Evolutionary conservation across 2,888 invertebrate genomes (phyloP).

Genomic region (Philaethria dido): DNA sequence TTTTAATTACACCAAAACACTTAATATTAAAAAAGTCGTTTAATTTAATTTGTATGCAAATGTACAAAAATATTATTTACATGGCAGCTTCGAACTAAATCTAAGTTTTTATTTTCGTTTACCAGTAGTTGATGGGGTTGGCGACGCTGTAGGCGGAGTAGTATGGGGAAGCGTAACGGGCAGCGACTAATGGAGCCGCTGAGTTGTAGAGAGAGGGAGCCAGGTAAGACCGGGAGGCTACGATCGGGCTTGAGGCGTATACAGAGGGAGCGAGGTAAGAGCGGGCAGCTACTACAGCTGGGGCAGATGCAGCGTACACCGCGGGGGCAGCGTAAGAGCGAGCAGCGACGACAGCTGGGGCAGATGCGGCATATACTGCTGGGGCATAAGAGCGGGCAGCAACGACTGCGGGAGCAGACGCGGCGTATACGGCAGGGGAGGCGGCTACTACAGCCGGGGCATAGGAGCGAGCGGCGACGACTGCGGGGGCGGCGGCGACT

Average conservation of each 20-base stretch:
- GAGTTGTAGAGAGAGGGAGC: conserved; percentile 44
- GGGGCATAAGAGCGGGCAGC: conserved; percentile 49
- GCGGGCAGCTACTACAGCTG: conserved; percentile 45
- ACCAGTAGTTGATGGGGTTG: conserved; percentile 41
- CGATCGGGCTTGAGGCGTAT: conserved; percentile 35
- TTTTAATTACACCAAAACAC: conserved; percentile 15
- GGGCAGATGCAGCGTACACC: conserved; percentile 43
- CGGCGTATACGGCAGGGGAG: conserved; percentile 40
- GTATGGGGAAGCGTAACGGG: conserved; percentile 35
- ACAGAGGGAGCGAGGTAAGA: conserved; percentile 46
- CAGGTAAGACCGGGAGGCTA: conserved; percentile 35
- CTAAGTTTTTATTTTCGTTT: conserved; percentile 31
- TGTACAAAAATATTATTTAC: conserved; percentile 44
- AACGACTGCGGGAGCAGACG: conserved; percentile 38
- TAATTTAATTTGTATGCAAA: conserved; percentile 41
- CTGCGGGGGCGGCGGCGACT: conserved; percentile 44
- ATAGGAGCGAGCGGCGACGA: conserved; percentile 48
- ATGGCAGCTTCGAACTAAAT: conserved; percentile 35
- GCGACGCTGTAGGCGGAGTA: conserved; percentile 36
- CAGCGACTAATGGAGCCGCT: conserved; percentile 41
- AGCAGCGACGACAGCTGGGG: conserved; percentile 46
- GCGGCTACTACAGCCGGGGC: conserved; percentile 48
- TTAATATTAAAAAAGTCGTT: conserved; percentile 32
- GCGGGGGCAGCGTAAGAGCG: conserved; percentile 45
- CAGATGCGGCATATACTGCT: conserved; percentile 43